A percentile compares a stretch with the other conserved stretches of the same genome.
Conservation (phyloP, 92 coral and sea anemone genomes). For the Umimayanthus kanabou region DNA sequence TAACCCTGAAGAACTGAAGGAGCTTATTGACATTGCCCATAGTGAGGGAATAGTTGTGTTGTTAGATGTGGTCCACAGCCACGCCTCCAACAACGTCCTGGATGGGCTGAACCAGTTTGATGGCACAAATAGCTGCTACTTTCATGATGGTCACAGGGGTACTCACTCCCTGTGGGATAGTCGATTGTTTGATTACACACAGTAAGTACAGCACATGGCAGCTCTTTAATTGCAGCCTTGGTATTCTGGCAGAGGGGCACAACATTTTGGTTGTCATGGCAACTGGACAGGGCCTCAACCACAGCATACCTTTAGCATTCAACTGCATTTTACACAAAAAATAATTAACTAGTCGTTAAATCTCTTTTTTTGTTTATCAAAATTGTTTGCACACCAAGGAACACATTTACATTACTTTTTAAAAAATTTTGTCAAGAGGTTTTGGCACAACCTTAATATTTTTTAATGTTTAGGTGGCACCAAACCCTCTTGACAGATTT, state of each 20-base stretch:
- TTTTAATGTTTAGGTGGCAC: too few relatives aligned
- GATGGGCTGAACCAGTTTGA: slow-evolving; percentile 98
- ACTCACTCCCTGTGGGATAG: slow-evolving; percentile 94
- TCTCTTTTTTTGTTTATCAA: too few relatives aligned
- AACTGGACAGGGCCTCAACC: too few relatives aligned
- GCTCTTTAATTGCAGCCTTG: neutral
- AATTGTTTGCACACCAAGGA: too few relatives aligned
- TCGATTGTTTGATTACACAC: slow-evolving; percentile 87
- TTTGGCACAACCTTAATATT: too few relatives aligned
- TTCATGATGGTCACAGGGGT: slow-evolving; percentile 79
- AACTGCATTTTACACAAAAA: too few relatives aligned
- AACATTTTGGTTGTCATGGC: too few relatives aligned
- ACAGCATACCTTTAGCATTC: too few relatives aligned
- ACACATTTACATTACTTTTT: too few relatives aligned
- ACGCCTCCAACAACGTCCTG: slow-evolving; percentile 93
- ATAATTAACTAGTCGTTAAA: too few relatives aligned
- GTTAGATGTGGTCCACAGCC: slow-evolving; percentile 95
- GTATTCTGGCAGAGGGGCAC: neutral
- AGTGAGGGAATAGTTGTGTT: slow-evolving; percentile 84
- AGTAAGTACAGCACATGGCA: slow-evolving; percentile 59
- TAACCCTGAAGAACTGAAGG: slow-evolving; percentile 92
- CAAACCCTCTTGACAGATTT: too few relatives aligned
- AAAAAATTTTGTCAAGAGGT: too few relatives aligned
- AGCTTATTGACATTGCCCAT: slow-evolving; percentile 91
- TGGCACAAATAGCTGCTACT: slow-evolving; percentile 91